Percentiles rank a stretch among this genome's conserved stretches.
These are phyloP conservation scores for Phyllotreta striolata DNA, from an alignment of 2,888 invertebrate genomes.

Conservation along the genomic window DNA sequence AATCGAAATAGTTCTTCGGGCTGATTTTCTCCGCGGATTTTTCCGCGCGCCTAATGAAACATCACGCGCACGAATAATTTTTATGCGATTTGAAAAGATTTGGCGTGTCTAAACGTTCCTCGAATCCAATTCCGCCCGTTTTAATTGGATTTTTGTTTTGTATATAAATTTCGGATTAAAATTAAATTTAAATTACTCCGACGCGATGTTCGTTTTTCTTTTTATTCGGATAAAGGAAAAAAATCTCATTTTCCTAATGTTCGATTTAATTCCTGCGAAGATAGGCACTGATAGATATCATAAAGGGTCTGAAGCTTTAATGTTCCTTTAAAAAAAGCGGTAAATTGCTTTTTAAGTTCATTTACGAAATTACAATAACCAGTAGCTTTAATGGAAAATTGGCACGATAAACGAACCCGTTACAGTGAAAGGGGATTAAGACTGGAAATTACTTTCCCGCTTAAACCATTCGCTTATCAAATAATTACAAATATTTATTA, in stretches of 20 bases:
- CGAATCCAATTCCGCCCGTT: slow-evolving; percentile 58
- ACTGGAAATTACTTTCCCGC: slow-evolving; percentile 18
- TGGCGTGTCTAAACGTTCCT: slow-evolving; percentile 61
- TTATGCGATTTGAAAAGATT: slow-evolving; percentile 61
- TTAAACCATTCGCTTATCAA: slow-evolving; percentile 21
- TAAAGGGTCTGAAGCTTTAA: slow-evolving; percentile 32
- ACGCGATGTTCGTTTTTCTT: slow-evolving; percentile 44
- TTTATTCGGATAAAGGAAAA: slow-evolving; percentile 14
- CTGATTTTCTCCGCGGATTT: slow-evolving; percentile 49
- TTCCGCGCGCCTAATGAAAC: slow-evolving; percentile 58
- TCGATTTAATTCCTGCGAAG: slow-evolving; percentile 39
- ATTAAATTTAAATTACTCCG: slow-evolving; percentile 54
- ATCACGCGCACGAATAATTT: slow-evolving; percentile 62
- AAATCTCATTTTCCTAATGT: slow-evolving; percentile 44
- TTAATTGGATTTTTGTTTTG: slow-evolving; percentile 61
- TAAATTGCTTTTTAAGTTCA: slow-evolving; percentile 38
- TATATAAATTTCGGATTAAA: slow-evolving; percentile 57
- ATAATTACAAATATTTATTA: slow-evolving; percentile 2
- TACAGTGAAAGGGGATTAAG: slow-evolving; percentile 22
- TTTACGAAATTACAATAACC: slow-evolving; percentile 33
- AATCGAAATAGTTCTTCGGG: slow-evolving; percentile 45
- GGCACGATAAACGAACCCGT: slow-evolving; percentile 25
- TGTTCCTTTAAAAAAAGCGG: slow-evolving; percentile 31
- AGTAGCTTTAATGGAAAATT: slow-evolving; percentile 37
- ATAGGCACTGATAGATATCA: slow-evolving; percentile 34